A percentile compares a stretch with the other conserved stretches of the same genome.
Conservation (phyloP, 2,888 invertebrate genomes). For the Coelinius sp. region DNA sequence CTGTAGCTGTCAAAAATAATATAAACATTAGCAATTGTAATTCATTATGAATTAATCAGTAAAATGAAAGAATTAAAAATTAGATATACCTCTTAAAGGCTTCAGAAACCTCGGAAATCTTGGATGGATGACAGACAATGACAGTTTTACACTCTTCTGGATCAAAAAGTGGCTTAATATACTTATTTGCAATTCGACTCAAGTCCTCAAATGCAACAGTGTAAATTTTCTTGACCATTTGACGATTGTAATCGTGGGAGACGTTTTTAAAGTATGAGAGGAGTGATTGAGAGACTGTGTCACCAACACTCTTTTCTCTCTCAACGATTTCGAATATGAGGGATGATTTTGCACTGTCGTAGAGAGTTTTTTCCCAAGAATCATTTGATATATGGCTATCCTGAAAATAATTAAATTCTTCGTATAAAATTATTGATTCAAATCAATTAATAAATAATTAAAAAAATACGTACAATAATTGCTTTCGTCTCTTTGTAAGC, state of each 20-base stretch:
- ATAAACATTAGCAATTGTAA: constrained; percentile 31
- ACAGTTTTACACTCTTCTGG: constrained; percentile 76
- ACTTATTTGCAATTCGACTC: constrained; percentile 79
- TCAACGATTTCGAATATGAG: constrained; percentile 90
- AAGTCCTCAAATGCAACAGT: constrained; percentile 78
- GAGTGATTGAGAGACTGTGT: constrained; percentile 81
- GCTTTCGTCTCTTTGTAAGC: constrained; percentile 85
- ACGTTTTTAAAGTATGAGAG: constrained; percentile 80
- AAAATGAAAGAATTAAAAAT: background rate
- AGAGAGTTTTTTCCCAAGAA: constrained; percentile 81
- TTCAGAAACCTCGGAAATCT: constrained; percentile 78
- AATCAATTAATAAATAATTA: constrained; percentile 4
- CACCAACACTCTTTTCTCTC: constrained; percentile 83
- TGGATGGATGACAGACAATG: constrained; percentile 84
- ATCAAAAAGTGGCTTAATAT: constrained; percentile 80
- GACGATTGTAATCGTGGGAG: constrained; percentile 79
- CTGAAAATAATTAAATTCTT: too few species aligned
- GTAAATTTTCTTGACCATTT: constrained; percentile 77
- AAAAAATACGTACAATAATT: constrained; percentile 76
- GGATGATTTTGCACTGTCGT: constrained; percentile 88
- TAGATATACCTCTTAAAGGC: constrained; percentile 78
- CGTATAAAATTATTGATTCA: too few species aligned
- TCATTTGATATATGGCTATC: constrained; percentile 76
- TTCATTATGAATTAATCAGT: background rate
- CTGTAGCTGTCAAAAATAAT: constrained; percentile 73